Conservation (phyloP, 2,113 vertebrate species). For the Odocoileus hemionus region DNA sequence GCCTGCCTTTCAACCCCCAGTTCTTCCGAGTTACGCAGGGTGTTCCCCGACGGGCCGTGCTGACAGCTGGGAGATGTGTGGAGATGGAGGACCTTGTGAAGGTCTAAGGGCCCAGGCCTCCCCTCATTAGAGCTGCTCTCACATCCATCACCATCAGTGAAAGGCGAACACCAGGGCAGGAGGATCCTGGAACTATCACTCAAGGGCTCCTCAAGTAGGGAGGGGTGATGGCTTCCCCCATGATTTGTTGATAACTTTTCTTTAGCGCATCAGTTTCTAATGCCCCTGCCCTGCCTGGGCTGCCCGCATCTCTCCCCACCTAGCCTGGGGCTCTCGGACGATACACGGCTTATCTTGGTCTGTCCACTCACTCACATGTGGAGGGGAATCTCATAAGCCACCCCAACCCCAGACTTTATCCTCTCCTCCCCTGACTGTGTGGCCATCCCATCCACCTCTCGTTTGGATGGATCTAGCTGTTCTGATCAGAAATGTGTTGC, state of each 20-base stretch:
- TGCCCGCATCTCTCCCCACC: background rate
- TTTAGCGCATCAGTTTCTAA: background rate
- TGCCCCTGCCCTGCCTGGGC: background rate
- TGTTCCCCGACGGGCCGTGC: rapidly evolving
- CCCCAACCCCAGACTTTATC: background rate
- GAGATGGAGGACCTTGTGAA: background rate
- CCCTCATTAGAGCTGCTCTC: background rate
- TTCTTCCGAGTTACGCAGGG: background rate
- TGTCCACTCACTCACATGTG: background rate
- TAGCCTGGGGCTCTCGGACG: background rate
- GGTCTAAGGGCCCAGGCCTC: background rate
- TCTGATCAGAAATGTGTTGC: background rate
- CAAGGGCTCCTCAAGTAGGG: background rate
- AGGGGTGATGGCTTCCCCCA: background rate
- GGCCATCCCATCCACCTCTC: background rate
- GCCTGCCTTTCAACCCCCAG: background rate
- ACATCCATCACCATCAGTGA: background rate
- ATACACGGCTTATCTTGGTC: background rate
- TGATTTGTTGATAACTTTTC: background rate
- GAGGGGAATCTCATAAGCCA: background rate
- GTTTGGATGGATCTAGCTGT: constrained; percentile 2
- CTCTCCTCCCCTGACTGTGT: background rate
- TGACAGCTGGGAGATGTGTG: background rate
- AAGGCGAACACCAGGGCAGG: background rate
- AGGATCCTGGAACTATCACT: background rate